Base-by-base conservation (phyloP, 1,140 invertebrate genomes). In the Platyura marginata region DNA sequence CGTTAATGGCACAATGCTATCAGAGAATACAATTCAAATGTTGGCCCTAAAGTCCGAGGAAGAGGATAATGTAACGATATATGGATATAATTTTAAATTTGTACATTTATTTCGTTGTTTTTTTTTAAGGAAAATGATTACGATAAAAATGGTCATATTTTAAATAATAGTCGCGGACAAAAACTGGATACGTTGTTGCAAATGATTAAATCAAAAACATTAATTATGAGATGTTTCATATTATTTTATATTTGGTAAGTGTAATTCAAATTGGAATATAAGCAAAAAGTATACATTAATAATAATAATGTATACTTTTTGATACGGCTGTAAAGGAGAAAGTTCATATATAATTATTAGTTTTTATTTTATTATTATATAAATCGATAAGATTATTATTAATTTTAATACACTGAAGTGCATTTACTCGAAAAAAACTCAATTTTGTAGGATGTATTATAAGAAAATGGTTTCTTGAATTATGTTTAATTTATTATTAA, bases 211-310 rank as follows among this genome's bases (percentile, higher is more conserved):
- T 63, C 74, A 0, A 64, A 47, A 43, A 53, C 51, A 13, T 48
- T 72, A 13, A 13, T 71, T 1, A 38, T 55, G 10, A 55, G 70
- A 38, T 64, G 69, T 46, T 33, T 51, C 1, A 55, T 67, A 5
- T 53, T 74, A 35, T 63, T 69, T 21, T 66, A 67, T 50, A 69
- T 63, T 43, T 76, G 65, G 67, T 68, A 49, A 56, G 59, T n/a
- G n/a, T n/a, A n/a, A n/a, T n/a, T n/a, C n/a, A n/a, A n/a, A n/a
- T n/a, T n/a, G n/a, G n/a, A n/a, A n/a, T n/a, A n/a, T n/a, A n/a
- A n/a, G n/a, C n/a, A n/a, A n/a, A n/a, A n/a, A n/a, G n/a, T n/a
- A n/a, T n/a, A n/a, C n/a, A n/a, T n/a, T n/a, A n/a, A n/a, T n/a
- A n/a, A n/a, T n/a, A n/a, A n/a, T n/a, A n/a, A n/a, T n/a, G n/a